These are phyloP conservation scores for Hypothenemus hampei DNA, from an alignment of 1,140 invertebrate genomes.

Conservation along the genomic window DNA sequence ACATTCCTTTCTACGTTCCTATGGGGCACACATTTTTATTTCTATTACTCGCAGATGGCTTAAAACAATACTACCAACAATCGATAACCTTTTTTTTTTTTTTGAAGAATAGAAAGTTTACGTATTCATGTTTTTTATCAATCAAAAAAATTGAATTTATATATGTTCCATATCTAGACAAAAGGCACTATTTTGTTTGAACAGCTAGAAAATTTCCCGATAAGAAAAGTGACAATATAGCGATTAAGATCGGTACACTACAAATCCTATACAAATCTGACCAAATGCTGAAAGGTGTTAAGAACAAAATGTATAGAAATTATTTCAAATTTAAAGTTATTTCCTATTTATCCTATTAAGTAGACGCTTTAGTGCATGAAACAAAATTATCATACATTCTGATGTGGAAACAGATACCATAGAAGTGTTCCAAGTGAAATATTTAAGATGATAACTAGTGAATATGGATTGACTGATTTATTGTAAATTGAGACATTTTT, in stretches of 20 bases:
- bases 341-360: conserved; percentile 18
- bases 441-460: too few species aligned
- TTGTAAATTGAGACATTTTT: too few species aligned
- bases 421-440: too few species aligned
- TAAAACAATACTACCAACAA: conserved; percentile 7
- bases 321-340: conserved; percentile 18
- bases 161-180: too few species aligned
- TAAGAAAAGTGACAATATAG: conserved; percentile 15
- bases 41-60: conserved; percentile 5
- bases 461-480: too few species aligned
- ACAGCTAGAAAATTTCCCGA: conserved; percentile 4
- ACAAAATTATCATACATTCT: conserved; percentile 12
- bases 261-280: conserved; percentile 24
- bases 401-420: conserved; percentile 7
- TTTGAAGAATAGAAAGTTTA: too few species aligned
- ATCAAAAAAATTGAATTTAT: too few species aligned
- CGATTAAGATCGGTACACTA: conserved; percentile 19
- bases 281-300: conserved; percentile 20
- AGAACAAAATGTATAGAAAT: conserved; percentile 18
- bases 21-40: conserved; percentile 4
- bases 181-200: too few species aligned
- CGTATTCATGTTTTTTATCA: too few species aligned
- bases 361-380: conserved; percentile 19
- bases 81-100: too few species aligned
- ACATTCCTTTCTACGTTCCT: conserved; percentile 14